phyloP scores from a whole-genome alignment of 2,888 invertebrate species.

The Melieria picta region DNA sequence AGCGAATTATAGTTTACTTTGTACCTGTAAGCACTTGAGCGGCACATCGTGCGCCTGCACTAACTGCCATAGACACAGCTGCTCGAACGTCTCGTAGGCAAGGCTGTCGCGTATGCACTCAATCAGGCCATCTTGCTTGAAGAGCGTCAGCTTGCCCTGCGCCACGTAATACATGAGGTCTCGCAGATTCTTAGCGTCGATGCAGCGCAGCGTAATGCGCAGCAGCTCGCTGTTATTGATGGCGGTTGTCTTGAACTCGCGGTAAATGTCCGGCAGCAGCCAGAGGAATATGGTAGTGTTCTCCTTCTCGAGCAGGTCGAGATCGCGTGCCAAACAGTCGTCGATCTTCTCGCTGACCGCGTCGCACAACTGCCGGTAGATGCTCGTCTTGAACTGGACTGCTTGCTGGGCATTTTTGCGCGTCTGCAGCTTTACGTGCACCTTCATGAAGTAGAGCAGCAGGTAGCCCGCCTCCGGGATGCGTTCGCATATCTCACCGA shows the following conservation, averaged over 20 bases:
- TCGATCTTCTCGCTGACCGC: slow-evolving; percentile 72
- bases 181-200: slow-evolving; percentile 91
- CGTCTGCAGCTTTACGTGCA: slow-evolving; percentile 72
- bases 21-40: slow-evolving; percentile 80
- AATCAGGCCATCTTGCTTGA: slow-evolving; percentile 79
- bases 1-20: not conserved
- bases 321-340: slow-evolving; percentile 72
- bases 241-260: slow-evolving; percentile 87
- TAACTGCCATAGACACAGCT: slow-evolving; percentile 97
- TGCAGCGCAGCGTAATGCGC: slow-evolving; percentile 87
- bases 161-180: slow-evolving; percentile 90
- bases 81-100: slow-evolving; percentile 97
- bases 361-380: slow-evolving; percentile 91
- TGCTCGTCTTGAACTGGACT: slow-evolving; percentile 80
- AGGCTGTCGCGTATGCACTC: slow-evolving; percentile 84
- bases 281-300: slow-evolving; percentile 90
- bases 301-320: slow-evolving; percentile 88
- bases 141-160: slow-evolving; percentile 86
- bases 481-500: slow-evolving; percentile 81
- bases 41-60: slow-evolving; percentile 93
- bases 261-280: slow-evolving; percentile 91
- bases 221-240: slow-evolving; percentile 89
- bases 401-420: slow-evolving; percentile 68
- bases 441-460: slow-evolving; percentile 89
- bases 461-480: slow-evolving; percentile 84